Evolutionary conservation across 23 tunicate species (phyloP), one percentile per base, ranked within the genome.

Genomic region (Halocynthia aurantium): DNA sequence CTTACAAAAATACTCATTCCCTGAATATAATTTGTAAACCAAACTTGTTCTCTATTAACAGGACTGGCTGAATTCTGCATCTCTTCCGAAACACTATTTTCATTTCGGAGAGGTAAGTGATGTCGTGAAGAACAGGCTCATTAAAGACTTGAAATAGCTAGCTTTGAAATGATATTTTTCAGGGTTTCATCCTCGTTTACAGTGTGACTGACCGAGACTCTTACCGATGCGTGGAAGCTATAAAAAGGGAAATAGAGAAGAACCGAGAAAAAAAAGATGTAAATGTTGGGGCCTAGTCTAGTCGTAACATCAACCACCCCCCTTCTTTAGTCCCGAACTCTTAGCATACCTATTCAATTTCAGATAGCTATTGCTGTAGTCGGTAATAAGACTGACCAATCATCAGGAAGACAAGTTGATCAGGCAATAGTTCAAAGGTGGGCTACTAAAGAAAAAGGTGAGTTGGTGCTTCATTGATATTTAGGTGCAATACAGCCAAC

Each of bases 161-260:
- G 15, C 63, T 31, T 31, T 31, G 44, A 31, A 31, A 31, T 31
- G 44, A 1, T 31, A 31, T 31, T 31, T 31, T 31, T 2, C 70
- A 65, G 63, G 98, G 98, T 7, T 92, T 92, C 69, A 71, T 92
- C 52, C 82, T 92, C 20, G 88, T 92, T 6, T 92, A 86, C 70
- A 83, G 82, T 70, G 57, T 81, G 54, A 82, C 89, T 21, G 84
- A 83, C 58, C 74, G 69, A 53, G 83, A 86, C 10, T 86, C 98
- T 8, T 92, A 85, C 73, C 76, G 84, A 57, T 92, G 92, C 53
- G 58, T 92, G 7, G 88, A 86, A 78, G 57, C 22, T 21, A 73
- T 92, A 6, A 92, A 92, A 82, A 92, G 89, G 73, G 98, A 92
- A 79, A 84, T 92, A 18, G 98, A 92, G 0, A 78, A 70, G 52